Conservation (phyloP, 2,113 vertebrate genomes). For the Lagenorhynchus albirostris region DNA sequence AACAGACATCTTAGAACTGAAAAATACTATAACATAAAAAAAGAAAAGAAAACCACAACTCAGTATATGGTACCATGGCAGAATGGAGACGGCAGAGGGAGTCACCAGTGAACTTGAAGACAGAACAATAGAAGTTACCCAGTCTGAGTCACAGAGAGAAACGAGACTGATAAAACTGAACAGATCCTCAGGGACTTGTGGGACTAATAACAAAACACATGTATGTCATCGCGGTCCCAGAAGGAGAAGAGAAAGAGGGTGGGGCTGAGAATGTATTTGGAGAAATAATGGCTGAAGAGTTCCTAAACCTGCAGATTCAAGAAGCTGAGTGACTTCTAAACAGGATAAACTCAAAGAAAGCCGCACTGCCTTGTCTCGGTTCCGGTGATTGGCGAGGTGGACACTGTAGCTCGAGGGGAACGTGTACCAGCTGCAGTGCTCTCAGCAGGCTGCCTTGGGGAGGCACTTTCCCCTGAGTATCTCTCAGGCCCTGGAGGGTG, state of each 20-base stretch:
- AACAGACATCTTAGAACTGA: not conserved
- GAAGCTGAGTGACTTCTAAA: not conserved
- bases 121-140: not conserved
- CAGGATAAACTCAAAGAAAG: not conserved
- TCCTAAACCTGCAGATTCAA: not conserved
- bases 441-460: not conserved
- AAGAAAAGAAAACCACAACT: not conserved
- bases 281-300: not conserved
- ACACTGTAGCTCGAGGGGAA: not conserved
- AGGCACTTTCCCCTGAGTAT: not conserved
- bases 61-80: not conserved
- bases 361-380: fast-evolving
- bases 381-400: not conserved
- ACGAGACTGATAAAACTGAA: not conserved
- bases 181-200: not conserved
- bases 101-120: not conserved
- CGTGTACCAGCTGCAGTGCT: no score
- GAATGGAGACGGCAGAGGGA: not conserved
- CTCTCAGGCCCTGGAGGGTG: not conserved
- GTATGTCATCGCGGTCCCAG: not conserved
- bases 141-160: not conserved
- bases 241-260: not conserved
- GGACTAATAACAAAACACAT: not conserved
- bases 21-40: not conserved
- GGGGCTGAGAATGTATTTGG: not conserved